Base-by-base conservation (phyloP, 2,113 vertebrate species). In the Platycercus adscitus region DNA sequence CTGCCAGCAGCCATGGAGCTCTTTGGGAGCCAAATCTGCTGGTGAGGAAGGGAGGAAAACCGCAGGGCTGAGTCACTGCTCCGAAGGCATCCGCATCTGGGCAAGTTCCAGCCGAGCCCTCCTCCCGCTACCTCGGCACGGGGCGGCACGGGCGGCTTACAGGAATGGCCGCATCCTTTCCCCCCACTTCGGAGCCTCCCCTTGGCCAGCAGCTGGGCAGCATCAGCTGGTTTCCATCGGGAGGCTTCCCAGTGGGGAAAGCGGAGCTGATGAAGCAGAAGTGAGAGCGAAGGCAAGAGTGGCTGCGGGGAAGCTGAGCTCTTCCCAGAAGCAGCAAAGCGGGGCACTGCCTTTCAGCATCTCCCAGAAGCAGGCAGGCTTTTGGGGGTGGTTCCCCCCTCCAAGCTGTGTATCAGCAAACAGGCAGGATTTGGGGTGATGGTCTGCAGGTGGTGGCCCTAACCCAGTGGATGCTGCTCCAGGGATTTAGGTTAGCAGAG, bases 21-120 rank as follows among this genome's bases (percentile, higher is more conserved):
- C 41, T 90, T 69, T 29, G 71, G 61, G 63, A 92, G 70, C 63
- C 75, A 82, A 92, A 88, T 90, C 56, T 80, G 61, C 80, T 90
- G 88, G 71, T 7, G 24, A 83, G 60, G 63, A 91, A 80, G 49
- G n/a, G 82, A 96, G 90, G 92, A 93, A 97, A 97, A 86, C 96
- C 87, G 10, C 95, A 89, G 69, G 35, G 39, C 86, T 95, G 95
- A 93, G 89, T 96, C 94, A 96, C 21, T 81, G 53, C 24, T 89
- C 39, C 3, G 31, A 90, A 90, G 31, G 80, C 46, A 91, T 94
- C 92, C 79, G 63, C 55, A 71, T 89, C 60, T 70, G 66, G 35
- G 80, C 17, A 81, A 90, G 83, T 94, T 91, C 86, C 89, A 95
- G 81, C 35, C 1, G 7, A 88, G 65, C 50, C 20, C 69, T 69